Percentiles rank a stretch among this genome's conserved stretches.
These are phyloP conservation scores for Platanista minor DNA, from an alignment of 2,113 vertebrate genomes.

Conservation along the genomic window DNA sequence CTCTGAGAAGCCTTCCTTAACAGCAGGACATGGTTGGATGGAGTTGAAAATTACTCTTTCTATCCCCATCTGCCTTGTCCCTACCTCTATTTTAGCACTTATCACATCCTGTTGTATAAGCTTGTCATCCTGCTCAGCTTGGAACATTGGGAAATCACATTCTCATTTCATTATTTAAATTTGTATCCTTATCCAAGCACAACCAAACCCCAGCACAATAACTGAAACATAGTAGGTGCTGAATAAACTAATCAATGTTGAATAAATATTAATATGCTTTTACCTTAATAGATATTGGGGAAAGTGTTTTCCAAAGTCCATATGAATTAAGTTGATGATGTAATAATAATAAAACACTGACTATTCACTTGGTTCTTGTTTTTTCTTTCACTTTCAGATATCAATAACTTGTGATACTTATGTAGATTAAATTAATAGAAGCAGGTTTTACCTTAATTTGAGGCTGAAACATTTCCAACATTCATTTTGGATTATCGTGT, in stretches of 20 bases:
- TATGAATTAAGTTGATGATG: not conserved
- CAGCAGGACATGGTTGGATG: not conserved
- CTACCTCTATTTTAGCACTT: not conserved
- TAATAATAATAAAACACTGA: not conserved
- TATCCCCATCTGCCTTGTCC: not conserved
- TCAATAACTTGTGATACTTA: not conserved
- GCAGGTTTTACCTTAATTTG: conserved; percentile 24
- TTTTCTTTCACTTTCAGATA: not conserved
- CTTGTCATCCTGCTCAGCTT: not conserved
- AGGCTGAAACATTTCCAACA: not conserved
- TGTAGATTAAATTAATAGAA: not conserved
- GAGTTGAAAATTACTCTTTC: not conserved
- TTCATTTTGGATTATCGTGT: not conserved
- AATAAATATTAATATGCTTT: not conserved
- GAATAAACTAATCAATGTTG: not conserved
- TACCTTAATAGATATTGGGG: not conserved
- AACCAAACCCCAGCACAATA: not conserved
- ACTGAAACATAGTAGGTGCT: not conserved
- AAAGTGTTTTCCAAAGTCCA: not conserved
- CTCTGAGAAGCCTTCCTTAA: not conserved
- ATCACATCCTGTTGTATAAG: not conserved
- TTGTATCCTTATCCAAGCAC: not conserved
- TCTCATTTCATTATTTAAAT: not conserved
- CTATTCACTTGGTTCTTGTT: not conserved
- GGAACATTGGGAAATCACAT: not conserved